Percentiles rank a stretch among this genome's conserved stretches.
These are phyloP conservation scores for Dendrolimus kikuchii DNA, from an alignment of 1,140 invertebrate genomes.

Conservation along the genomic window DNA sequence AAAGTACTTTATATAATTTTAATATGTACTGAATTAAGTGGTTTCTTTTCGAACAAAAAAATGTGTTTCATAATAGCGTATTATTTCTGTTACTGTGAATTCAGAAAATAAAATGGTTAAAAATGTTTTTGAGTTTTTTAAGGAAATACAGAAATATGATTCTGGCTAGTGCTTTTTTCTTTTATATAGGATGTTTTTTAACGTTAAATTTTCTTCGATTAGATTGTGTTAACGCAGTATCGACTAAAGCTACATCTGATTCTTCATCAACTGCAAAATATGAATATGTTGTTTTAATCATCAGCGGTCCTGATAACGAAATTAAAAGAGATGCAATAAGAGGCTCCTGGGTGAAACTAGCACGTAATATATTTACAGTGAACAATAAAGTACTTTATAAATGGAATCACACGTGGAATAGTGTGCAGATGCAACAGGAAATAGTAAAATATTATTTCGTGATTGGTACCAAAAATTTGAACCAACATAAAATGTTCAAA, in stretches of 20 bases:
- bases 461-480: slow-evolving; percentile 39
- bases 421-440: slow-evolving; percentile 16
- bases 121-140: slow-evolving; percentile 27
- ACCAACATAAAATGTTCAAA: slow-evolving; percentile 20
- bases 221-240: slow-evolving; percentile 34
- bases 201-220: slow-evolving; percentile 44
- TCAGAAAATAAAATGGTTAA: neutral
- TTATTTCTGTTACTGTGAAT: neutral
- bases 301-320: slow-evolving; percentile 50
- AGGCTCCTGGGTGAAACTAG: slow-evolving; percentile 50
- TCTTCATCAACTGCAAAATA: slow-evolving; percentile 16
- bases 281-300: slow-evolving; percentile 48
- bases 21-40: no score
- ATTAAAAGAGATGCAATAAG: slow-evolving; percentile 47
- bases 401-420: slow-evolving; percentile 48
- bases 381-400: slow-evolving; percentile 52
- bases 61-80: neutral
- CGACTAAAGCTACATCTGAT: slow-evolving; percentile 10
- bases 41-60: no score
- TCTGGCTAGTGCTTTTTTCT: slow-evolving; percentile 45
- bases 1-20: no score
- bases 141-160: slow-evolving; percentile 49
- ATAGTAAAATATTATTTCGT: slow-evolving; percentile 50
- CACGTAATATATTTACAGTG: slow-evolving; percentile 47
- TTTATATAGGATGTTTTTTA: slow-evolving; percentile 52